Base-by-base conservation (phyloP, 2,113 vertebrate genomes). In the Cyanoramphus novaezelandiae region DNA sequence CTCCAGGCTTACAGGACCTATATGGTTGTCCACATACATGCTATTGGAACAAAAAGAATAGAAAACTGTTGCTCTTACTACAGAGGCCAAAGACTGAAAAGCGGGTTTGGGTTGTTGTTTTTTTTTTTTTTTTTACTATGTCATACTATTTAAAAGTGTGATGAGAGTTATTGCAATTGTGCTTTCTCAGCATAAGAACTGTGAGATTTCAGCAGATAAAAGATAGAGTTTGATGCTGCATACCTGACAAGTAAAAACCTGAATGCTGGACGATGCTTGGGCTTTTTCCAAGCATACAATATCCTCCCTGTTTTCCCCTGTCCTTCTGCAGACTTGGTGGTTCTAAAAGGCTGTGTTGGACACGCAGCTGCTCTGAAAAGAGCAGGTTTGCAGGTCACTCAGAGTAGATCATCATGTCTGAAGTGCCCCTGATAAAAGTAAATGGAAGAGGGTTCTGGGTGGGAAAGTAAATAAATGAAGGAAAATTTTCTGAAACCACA, bases 11-110 rank as follows among this genome's bases (percentile, higher is more conserved):
- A 91, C 63, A 90, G 64, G 59, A 95, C 65, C 9, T 83, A 47
- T 90, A 91, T 87, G 91, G 68, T 79, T 97, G 84, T 85, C 88
- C 69, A 74, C 91, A 86, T 80, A 69, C 44, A 72, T 86, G 60
- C 33, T 93, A 68, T 53, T 83, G 76, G 71, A 97, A 90, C 75
- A 97, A 92, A 97, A 97, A 96, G 63, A 93, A 88, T 82, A 69
- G 64, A 94, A 96, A 93, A 92, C 71, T 70, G 4, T 92, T 95
- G 55, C 67, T 96, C 20, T 82, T 95, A 76, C 68, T 92, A 52
- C 67, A 62, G 43, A 94, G 59, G 55, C 71, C 50, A 93, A 91
- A 35, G 69, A 62, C 53, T 6, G 8, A 95, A 94, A 82, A 69
- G 14, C 39, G 37, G 53, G 6, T 50, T 50, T 27, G 24, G 25